These are phyloP conservation scores for Ylistrum balloti DNA, from an alignment of 1,140 invertebrate species.

Conservation along the genomic window DNA sequence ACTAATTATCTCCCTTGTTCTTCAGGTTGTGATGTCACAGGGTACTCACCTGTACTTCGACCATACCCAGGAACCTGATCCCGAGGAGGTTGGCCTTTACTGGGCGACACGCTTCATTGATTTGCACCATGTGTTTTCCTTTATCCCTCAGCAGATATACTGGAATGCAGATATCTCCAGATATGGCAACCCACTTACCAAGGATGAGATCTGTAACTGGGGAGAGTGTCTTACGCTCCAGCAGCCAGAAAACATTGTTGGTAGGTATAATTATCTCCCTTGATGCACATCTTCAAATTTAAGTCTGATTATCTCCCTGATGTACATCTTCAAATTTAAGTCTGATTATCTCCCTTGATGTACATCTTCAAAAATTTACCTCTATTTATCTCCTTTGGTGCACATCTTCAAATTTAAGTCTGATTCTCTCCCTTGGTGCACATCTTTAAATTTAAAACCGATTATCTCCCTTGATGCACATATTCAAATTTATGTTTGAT, in stretches of 20 bases:
- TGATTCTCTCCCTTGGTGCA: too few species aligned
- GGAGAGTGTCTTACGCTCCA: constrained; percentile 65
- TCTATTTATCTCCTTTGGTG: too few species aligned
- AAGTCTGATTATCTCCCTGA: too few species aligned
- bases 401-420: too few species aligned
- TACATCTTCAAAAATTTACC: too few species aligned
- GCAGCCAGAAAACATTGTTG: constrained; percentile 72
- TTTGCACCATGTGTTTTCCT: constrained; percentile 74
- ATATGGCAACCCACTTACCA: constrained; percentile 71
- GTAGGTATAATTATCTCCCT: constrained; percentile 58
- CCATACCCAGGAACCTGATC: constrained; percentile 80
- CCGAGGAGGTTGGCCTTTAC: constrained; percentile 80
- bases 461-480: too few species aligned
- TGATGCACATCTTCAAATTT: too few species aligned
- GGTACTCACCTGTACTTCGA: constrained; percentile 81
- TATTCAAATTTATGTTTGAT: too few species aligned
- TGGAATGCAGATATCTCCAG: constrained; percentile 75
- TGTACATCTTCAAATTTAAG: too few species aligned
- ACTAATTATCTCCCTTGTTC: neutral
- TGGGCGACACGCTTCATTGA: constrained; percentile 78
- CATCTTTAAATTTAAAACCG: too few species aligned
- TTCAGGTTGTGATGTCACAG: constrained; percentile 79
- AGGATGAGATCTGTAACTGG: constrained; percentile 64
- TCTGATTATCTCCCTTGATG: too few species aligned
- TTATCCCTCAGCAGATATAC: constrained; percentile 78